Evolutionary conservation across 2,113 vertebrate genomes (phyloP).

Genomic region (Bambusicola thoracicus): DNA sequence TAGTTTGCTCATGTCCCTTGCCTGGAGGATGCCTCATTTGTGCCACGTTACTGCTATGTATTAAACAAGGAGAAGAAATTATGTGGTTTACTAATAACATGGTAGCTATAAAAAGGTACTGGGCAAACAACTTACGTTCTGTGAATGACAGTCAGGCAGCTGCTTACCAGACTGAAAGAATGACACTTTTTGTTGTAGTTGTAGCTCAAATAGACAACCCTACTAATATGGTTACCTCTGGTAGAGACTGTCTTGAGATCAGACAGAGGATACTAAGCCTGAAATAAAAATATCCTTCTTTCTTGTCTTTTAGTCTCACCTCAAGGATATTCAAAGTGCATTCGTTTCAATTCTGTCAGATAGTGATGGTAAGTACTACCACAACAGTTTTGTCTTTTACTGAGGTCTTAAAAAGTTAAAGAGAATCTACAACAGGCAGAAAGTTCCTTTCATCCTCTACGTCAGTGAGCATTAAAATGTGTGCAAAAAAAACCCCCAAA

Average conservation of each 20-base stretch:
- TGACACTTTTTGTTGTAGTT: rapidly evolving
- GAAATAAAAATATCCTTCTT: neutral
- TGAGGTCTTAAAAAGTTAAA: neutral
- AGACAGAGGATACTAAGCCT: neutral
- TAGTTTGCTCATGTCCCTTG: rapidly evolving
- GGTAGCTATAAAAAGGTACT: neutral
- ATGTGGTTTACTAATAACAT: neutral
- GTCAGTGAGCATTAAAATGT: neutral
- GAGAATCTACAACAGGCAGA: neutral
- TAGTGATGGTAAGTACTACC: conserved; percentile 90
- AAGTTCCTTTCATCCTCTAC: neutral
- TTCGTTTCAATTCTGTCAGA: conserved; percentile 95
- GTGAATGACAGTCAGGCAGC: neutral
- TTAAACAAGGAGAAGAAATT: neutral
- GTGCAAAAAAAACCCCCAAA: too few species aligned
- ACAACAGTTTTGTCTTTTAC: neutral
- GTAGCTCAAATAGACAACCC: neutral
- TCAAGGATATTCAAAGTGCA: conserved; percentile 95
- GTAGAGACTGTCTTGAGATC: neutral
- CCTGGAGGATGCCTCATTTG: neutral
- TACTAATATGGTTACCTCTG: neutral
- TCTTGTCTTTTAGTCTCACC: conserved; percentile 83
- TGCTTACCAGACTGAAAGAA: neutral
- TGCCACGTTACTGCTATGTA: neutral
- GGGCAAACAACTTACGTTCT: neutral